Base-by-base conservation (phyloP, 1,140 invertebrate genomes). In the Eupristina koningsbergeri region DNA sequence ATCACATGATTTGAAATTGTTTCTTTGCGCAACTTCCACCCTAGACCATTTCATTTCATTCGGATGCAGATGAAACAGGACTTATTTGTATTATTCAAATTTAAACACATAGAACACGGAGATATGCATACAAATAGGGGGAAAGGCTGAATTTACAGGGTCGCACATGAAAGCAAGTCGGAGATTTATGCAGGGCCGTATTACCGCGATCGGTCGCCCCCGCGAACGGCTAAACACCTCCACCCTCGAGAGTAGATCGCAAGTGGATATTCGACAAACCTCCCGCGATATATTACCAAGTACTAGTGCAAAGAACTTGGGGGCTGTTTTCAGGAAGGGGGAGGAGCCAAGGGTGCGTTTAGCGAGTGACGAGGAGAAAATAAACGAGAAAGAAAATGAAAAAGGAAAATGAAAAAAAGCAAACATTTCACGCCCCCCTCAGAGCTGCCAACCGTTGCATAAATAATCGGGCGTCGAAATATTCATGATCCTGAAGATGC, bases 381-480 rank as follows among this genome's bases (percentile, higher is more conserved):
- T 31, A 67, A 63, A 34, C 58, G 47, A 39, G 71, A n/a, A 61
- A 78, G 71, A n/a, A 67, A 45, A 41, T 53, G 34, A 71, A 15
- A 34, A 26, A 76, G 7, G 29, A 47, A 29, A 47, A n/a, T n/a
- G n/a, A n/a, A n/a, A n/a, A n/a, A n/a, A n/a, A 58, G 2, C 53
- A 22, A 19, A 3, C 17, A 26, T 36, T 76, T 31, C 47, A 29
- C 58, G 47, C 26, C 29, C 19, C 75, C 75, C 41, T 45, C 53
- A 34, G 63, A 17, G 7, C 22, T 1, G 47, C 79, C 31, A 61
- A 81, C 50, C 58, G 45, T 81, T 81, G 73, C 77, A 84, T 79
- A 75, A 75, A 79, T 75, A 75, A 75, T 26, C 77, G 31, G 29
- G 41, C 74, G 71, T 31, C 73, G 73, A 82, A 82, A 82, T 82